Evolutionary conservation across 2,797 vertebrate species (phyloP), one percentile per base, ranked within the genome.

Genomic region (Pseudochirops corinnae): DNA sequence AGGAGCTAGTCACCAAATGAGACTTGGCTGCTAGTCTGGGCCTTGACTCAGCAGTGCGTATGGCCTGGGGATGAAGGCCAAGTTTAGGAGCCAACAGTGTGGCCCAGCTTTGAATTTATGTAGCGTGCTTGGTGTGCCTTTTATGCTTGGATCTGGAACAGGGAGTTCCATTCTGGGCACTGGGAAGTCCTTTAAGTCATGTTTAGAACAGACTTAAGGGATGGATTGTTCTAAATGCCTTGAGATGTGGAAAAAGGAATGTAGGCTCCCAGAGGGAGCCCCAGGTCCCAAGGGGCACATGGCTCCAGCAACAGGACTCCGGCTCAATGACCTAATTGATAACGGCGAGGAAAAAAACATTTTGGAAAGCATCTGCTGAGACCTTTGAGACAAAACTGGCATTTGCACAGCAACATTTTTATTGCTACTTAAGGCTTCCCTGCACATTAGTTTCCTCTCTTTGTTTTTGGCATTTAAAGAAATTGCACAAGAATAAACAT

Each of bases 341-440:
- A 10, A 60, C 29, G 28, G 9, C 4, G 60, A 60, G 58, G 31
- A 31, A 29, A 29, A 31, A 58, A 58, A 9, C 57, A 58, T 58
- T 58, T 28, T 58, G 57, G 57, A 58, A 58, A 67, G 18, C 62
- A 39, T 74, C 62, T 39, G 18, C 33, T 6, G 67, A 74, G 67
- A 6, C 39, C 67, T 74, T 18, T 24, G 74, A 46, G 74, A 46
- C 39, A 13, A 56, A 33, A 26, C 0, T 11, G 62, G 93, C 52
- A 58, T 96, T 92, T 96, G 57, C 91, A 91, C 95, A 97, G 92
- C 91, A 82, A 6, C 91, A 95, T 18, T 50, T 99, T 98, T 99
- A 99, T 99, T 99, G 98, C 98, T 98, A 97, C 97, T 97, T 91
- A 55, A 91, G 93, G 92, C 97, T 98, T 98, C 96, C 98, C 98